Evolutionary conservation across 2,888 invertebrate genomes (phyloP).

Genomic region (Rhingia rostrata): DNA sequence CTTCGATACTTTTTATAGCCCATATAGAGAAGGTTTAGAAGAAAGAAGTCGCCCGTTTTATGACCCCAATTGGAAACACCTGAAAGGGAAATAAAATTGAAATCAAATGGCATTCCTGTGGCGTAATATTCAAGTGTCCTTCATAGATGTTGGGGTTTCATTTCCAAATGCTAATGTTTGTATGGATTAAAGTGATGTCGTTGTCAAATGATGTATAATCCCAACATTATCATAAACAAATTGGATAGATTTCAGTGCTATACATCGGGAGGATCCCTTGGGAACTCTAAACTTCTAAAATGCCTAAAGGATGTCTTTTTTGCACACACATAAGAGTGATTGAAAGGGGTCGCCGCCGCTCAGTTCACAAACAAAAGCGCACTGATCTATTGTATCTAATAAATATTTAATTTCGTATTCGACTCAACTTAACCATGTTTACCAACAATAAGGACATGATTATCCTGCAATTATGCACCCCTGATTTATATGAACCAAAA

Average conservation of each 20-base stretch:
- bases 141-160: slow-evolving; percentile 11
- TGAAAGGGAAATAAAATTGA: slow-evolving; percentile 67
- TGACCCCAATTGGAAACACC: slow-evolving; percentile 70
- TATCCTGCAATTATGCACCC: slow-evolving; percentile 73
- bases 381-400: slow-evolving; percentile 64
- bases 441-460: slow-evolving; percentile 73
- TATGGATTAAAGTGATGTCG: slow-evolving; percentile 44
- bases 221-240: slow-evolving; percentile 81
- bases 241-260: slow-evolving; percentile 79
- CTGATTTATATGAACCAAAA: slow-evolving; percentile 19
- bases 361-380: slow-evolving; percentile 11
- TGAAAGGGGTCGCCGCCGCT: slow-evolving; percentile 55
- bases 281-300: slow-evolving; percentile 11
- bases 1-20: slow-evolving; percentile 64
- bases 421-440: slow-evolving; percentile 65
- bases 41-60: slow-evolving; percentile 46
- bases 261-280: slow-evolving; percentile 13
- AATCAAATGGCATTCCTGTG: slow-evolving; percentile 52
- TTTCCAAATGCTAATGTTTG: slow-evolving; percentile 43
- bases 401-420: slow-evolving; percentile 73
- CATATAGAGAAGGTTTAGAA: slow-evolving; percentile 52
- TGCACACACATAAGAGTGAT: slow-evolving; percentile 28
- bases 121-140: slow-evolving; percentile 25
- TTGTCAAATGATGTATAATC: slow-evolving; percentile 60
- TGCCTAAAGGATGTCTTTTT: slow-evolving; percentile 3